Evolutionary conservation across 2,113 vertebrate genomes (phyloP), one percentile per base, ranked within the genome.

Genomic region (Pagrus major): DNA sequence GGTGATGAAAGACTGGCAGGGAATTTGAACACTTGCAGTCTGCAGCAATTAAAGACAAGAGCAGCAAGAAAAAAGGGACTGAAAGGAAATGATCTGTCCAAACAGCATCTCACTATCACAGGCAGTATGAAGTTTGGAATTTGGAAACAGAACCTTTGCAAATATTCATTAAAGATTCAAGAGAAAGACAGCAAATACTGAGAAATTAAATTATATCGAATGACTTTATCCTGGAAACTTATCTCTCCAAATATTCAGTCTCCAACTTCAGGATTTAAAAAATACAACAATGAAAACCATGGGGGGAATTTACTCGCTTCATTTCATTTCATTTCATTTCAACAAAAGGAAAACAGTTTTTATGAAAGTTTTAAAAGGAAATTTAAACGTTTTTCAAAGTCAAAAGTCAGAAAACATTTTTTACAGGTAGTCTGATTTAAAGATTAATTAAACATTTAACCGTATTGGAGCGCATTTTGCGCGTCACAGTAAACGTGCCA

Each of bases 131-230:
- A 8, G 47, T 41, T 31, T 41, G 76, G 51, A 75, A n/a, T 63
- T 42, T 83, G 52, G 81, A 76, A 76, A 67, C 55, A 47, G 31
- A 21, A 66, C 39, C 47, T 67, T 42, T 70, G 47, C 5, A 67
- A 75, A 78, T 58, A 76, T 60, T 55, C 72, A 71, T 66, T 71
- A 67, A 52, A 61, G 31, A 56, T 23, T 46, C 15, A 46, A 39
- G 44, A 46, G 39, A 68, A 86, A 72, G 46, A 59, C 39, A 86
- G 60, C 71, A 88, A 80, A 88, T 76, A 71, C 33, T 60, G 29
- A 72, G 39, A 80, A 77, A 89, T 78, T 29, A 71, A 84, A 86
- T 60, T 0, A 35, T 47, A 85, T 83, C 54, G 25, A 49, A 76
- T 88, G 58, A 81, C 78, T 78, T 72, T 5, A 61, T 73, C 9